Conservation (phyloP, 2,113 vertebrate genomes). For the Psophia crepitans region DNA sequence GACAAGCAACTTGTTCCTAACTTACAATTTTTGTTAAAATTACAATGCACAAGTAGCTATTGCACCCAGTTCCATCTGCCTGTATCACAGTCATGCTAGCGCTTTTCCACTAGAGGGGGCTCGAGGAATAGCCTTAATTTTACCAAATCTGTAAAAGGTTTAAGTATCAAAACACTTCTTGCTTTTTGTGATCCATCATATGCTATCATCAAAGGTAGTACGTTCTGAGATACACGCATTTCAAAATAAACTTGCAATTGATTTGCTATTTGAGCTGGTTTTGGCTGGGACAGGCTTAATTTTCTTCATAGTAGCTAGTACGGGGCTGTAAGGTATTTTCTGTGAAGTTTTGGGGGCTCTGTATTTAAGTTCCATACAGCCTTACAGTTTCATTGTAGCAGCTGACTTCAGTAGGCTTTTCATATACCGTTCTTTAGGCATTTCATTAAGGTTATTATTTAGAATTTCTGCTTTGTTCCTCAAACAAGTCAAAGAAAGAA, state of each 20-base stretch:
- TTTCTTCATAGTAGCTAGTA: too few relatives aligned
- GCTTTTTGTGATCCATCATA: neutral
- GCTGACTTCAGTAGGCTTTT: neutral
- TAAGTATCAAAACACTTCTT: rapidly evolving
- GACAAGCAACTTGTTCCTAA: neutral
- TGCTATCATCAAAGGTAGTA: neutral
- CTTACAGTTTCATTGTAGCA: neutral
- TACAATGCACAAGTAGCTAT: neutral
- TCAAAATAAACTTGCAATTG: neutral
- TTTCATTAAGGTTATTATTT: neutral
- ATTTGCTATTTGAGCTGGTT: neutral
- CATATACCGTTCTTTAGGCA: neutral
- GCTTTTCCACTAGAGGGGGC: constrained; percentile 40
- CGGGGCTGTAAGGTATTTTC: neutral
- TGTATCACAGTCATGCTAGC: neutral
- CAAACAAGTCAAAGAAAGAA: neutral
- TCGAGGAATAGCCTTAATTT: neutral
- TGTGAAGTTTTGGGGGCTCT: neutral
- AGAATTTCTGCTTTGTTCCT: neutral
- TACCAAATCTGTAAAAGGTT: rapidly evolving
- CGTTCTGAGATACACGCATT: rapidly evolving
- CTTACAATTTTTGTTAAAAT: neutral
- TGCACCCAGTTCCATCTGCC: rapidly evolving
- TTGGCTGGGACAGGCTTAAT: too few relatives aligned
- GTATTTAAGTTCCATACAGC: neutral